phyloP scores from a whole-genome alignment of 2,113 vertebrate species.

The Pelecanoides urinatrix region DNA sequence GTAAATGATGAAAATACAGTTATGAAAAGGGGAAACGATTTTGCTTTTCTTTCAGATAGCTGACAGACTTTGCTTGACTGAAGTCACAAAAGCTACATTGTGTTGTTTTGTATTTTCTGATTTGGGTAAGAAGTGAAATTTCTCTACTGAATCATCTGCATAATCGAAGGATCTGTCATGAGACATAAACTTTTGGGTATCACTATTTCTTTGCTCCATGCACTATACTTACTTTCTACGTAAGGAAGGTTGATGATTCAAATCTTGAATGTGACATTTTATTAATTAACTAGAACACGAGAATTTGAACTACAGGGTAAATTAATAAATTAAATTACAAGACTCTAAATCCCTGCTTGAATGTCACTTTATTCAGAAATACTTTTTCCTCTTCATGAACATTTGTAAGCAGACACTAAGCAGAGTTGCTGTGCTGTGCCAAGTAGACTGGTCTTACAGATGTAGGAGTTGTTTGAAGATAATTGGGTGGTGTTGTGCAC shows the following conservation, averaged over 20 bases:
- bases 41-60: neutral
- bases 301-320: neutral
- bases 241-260: neutral
- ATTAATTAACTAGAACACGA: constrained; percentile 5
- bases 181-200: neutral
- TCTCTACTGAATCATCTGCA: neutral
- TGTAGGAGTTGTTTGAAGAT: neutral
- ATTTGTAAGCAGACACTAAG: neutral
- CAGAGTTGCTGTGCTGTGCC: neutral
- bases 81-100: neutral
- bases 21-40: neutral
- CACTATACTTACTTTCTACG: neutral
- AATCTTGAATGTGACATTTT: neutral
- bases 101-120: neutral
- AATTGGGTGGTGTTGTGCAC: rapidly evolving
- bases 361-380: neutral
- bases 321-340: neutral
- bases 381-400: neutral
- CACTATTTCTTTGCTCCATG: neutral
- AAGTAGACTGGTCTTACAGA: neutral
- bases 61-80: neutral
- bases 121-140: neutral
- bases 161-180: neutral
- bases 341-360: neutral
- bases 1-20: neutral